Conservation (phyloP, 2,113 vertebrate species). For the Petroica traversi region DNA sequence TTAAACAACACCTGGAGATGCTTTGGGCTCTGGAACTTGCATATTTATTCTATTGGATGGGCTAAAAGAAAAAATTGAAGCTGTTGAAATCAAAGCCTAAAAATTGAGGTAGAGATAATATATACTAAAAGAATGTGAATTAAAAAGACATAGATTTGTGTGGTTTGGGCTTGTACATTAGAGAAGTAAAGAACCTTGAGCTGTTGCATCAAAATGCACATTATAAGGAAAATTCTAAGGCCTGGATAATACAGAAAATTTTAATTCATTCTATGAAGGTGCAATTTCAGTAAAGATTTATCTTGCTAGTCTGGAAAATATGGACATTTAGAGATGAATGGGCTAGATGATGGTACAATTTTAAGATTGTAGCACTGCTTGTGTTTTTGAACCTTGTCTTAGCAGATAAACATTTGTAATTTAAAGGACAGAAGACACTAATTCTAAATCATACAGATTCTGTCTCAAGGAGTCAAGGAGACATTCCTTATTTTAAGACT, state of each 20-base stretch:
- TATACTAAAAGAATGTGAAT: background rate
- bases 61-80: background rate
- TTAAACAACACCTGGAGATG: background rate
- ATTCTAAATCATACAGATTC: background rate
- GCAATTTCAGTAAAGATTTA: background rate
- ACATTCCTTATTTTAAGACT: background rate
- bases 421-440: background rate
- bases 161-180: background rate
- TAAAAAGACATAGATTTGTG: background rate
- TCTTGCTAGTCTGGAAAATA: background rate
- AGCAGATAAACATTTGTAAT: background rate
- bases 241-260: background rate
- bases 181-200: background rate
- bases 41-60: background rate
- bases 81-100: background rate
- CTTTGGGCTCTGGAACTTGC: background rate
- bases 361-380: background rate
- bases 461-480: background rate
- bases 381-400: background rate
- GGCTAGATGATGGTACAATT: background rate
- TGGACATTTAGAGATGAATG: background rate
- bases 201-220: background rate
- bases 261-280: background rate
- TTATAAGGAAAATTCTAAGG: background rate
- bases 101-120: background rate